Conservation (phyloP, 2,113 vertebrate genomes). For the Pseudorasbora parva region DNA sequence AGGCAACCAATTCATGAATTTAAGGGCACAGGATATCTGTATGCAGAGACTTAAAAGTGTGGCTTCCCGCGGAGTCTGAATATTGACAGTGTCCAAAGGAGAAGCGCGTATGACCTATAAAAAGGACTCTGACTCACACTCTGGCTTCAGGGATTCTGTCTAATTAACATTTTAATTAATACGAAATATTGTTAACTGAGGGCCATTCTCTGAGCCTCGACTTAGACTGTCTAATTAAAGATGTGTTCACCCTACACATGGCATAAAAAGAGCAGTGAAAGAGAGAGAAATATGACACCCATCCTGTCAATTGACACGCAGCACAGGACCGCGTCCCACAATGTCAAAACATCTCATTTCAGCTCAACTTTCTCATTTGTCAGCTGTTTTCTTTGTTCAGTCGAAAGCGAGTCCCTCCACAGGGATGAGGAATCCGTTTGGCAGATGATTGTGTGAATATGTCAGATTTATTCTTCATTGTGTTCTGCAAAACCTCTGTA, state of each 20-base stretch:
- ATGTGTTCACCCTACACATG: conserved; percentile 56
- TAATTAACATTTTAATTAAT: conserved; percentile 81
- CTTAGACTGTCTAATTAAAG: conserved; percentile 72
- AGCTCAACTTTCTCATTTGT: neutral
- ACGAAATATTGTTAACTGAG: conserved; percentile 72
- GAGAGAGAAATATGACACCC: conserved; percentile 58
- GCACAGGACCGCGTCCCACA: neutral
- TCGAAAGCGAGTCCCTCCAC: neutral
- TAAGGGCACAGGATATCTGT: neutral
- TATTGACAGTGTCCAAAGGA: conserved; percentile 63
- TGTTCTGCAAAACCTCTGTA: neutral
- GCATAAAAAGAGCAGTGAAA: conserved; percentile 47
- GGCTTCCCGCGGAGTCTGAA: conserved; percentile 51
- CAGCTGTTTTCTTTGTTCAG: neutral
- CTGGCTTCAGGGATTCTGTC: conserved; percentile 63
- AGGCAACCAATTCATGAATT: neutral
- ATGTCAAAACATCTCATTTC: conserved; percentile 19
- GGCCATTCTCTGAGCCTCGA: conserved; percentile 69
- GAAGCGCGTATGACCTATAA: conserved; percentile 60
- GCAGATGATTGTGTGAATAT: neutral
- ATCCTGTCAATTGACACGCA: neutral
- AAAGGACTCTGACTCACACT: conserved; percentile 52
- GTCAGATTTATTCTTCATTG: neutral
- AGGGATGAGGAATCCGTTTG: neutral
- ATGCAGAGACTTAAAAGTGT: conserved; percentile 54